A percentile compares a stretch with the other conserved stretches of the same genome.
Conservation (phyloP, 2,888 invertebrate species). For the Sminthurinus aureus region DNA sequence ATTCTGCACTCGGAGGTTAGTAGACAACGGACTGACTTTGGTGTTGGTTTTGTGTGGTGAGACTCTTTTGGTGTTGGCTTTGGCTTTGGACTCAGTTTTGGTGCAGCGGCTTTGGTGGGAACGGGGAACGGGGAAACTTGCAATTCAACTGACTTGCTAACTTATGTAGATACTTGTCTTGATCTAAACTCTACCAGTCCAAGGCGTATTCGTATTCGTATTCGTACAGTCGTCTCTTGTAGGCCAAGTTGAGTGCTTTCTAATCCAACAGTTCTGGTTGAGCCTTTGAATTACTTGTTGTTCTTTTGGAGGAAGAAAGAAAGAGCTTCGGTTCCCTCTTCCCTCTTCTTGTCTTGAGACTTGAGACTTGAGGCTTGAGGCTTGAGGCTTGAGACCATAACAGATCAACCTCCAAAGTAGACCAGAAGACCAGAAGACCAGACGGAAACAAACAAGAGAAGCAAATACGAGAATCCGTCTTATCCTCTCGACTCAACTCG, state of each 20-base stretch:
- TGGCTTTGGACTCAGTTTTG: background rate
- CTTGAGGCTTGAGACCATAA: background rate
- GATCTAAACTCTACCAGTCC: background rate
- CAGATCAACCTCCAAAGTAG: too few species aligned
- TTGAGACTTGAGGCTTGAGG: too few species aligned
- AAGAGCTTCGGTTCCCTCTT: background rate
- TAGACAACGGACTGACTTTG: too few species aligned
- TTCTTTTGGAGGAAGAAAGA: background rate
- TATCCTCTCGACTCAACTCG: too few species aligned
- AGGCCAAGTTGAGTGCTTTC: slow-evolving; percentile 38
- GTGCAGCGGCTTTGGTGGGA: background rate
- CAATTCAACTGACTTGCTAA: background rate
- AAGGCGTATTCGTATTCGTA: background rate
- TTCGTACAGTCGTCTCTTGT: background rate
- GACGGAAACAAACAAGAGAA: too few species aligned
- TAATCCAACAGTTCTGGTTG: slow-evolving; percentile 36
- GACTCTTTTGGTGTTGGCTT: background rate
- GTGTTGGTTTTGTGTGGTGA: background rate
- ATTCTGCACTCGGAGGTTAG: background rate
- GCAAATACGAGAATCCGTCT: too few species aligned
- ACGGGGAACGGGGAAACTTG: background rate
- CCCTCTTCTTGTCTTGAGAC: background rate
- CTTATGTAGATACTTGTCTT: background rate
- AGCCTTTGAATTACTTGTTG: slow-evolving; percentile 30
- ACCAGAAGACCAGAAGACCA: too few species aligned